A percentile compares a stretch with the other conserved stretches of the same genome.
phyloP scores from a whole-genome alignment of 2,113 vertebrate species.

The Oxygymnocypris stewartii region DNA sequence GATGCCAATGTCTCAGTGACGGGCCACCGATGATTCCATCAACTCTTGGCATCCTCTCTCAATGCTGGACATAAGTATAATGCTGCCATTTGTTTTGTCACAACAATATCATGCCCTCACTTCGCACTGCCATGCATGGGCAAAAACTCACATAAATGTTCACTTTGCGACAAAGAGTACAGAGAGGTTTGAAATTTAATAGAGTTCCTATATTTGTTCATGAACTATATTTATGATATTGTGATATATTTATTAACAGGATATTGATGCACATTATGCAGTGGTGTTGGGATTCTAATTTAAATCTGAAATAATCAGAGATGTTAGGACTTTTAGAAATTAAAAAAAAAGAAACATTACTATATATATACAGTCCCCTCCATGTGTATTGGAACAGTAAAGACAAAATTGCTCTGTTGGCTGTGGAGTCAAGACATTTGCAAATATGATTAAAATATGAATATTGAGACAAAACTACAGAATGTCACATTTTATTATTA shows the following conservation, averaged over 20 bases:
- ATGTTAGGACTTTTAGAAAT: background rate
- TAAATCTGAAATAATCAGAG: background rate
- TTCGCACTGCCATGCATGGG: constrained; percentile 17
- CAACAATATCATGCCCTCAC: constrained; percentile 66
- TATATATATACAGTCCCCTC: too few relatives aligned
- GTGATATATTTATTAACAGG: too few relatives aligned
- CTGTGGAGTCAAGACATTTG: too few relatives aligned
- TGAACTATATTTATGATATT: background rate
- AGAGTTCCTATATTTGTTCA: background rate
- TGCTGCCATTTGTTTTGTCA: constrained; percentile 65
- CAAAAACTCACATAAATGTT: constrained; percentile 7
- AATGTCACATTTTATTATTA: too few relatives aligned
- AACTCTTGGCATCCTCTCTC: constrained; percentile 67
- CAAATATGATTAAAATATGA: too few relatives aligned
- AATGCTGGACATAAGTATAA: constrained; percentile 60
- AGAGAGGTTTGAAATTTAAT: background rate
- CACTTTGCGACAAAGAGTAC: background rate
- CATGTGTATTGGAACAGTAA: too few relatives aligned
- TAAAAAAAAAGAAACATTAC: background rate
- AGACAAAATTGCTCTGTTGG: too few relatives aligned
- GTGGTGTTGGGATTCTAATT: too few relatives aligned
- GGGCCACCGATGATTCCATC: constrained; percentile 69
- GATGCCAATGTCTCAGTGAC: constrained; percentile 52
- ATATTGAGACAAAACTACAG: too few relatives aligned
- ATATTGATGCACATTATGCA: background rate